phyloP scores from a whole-genome alignment of 1,140 invertebrate species.

The Trinorchestia longiramus region DNA sequence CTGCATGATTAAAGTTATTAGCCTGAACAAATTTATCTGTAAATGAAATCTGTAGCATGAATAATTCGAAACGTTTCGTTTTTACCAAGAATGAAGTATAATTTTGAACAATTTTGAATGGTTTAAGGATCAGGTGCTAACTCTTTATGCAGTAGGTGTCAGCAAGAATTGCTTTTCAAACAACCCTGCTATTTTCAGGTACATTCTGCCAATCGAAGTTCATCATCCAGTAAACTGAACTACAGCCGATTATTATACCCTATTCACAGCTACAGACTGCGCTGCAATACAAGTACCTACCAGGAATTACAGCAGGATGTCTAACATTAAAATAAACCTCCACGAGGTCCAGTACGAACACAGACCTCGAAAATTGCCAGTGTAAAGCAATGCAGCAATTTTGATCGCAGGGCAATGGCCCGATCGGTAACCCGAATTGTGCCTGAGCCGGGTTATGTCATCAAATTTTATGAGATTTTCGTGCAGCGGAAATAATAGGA shows the following conservation, averaged over 20 bases:
- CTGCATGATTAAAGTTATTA: not conserved
- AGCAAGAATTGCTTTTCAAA: not conserved
- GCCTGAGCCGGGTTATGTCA: constrained; percentile 16
- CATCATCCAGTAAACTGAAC: not conserved
- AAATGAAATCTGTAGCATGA: not conserved
- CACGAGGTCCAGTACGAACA: not conserved
- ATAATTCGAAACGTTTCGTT: not conserved
- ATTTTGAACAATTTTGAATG: not conserved
- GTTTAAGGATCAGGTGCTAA: not conserved
- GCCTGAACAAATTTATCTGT: not conserved
- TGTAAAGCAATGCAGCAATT: not conserved
- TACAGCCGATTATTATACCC: not conserved
- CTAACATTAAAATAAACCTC: not conserved
- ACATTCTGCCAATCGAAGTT: not conserved
- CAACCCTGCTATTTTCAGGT: not conserved
- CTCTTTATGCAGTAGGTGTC: not conserved
- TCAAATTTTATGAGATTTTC: constrained; percentile 37
- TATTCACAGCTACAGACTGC: not conserved
- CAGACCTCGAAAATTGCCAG: not conserved
- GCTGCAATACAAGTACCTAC: not conserved
- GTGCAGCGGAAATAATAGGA: constrained; percentile 47
- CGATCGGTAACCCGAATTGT: not conserved
- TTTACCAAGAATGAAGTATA: not conserved
- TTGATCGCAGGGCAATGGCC: constrained; percentile 21
- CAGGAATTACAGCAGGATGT: not conserved